Percentiles rank a stretch among this genome's conserved stretches.
Conservation (phyloP, 1,140 invertebrate genomes). For the Palaemon carinicauda region DNA sequence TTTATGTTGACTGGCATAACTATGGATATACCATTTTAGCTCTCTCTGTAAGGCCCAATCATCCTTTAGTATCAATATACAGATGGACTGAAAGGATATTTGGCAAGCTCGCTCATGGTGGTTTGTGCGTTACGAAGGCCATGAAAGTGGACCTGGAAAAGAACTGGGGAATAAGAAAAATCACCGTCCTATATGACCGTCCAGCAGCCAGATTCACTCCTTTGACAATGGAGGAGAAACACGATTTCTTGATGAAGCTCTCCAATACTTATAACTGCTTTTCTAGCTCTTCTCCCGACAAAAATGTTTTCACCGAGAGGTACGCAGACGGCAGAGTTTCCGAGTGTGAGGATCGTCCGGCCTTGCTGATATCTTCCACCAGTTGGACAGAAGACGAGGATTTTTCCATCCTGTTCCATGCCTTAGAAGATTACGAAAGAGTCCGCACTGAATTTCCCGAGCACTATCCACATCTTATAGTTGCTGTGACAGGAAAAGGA, state of each 20-base stretch:
- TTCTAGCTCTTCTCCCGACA: conserved; percentile 63
- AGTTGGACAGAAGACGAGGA: conserved; percentile 99
- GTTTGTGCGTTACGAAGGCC: conserved; percentile 94
- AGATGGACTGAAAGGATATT: conserved; percentile 70
- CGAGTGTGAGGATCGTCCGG: conserved; percentile 74
- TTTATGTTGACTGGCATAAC: conserved; percentile 98
- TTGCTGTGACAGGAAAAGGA: conserved; percentile 96
- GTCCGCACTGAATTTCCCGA: conserved; percentile 38
- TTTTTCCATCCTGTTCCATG: conserved; percentile 87
- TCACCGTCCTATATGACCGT: conserved; percentile 76
- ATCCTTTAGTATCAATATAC: conserved; percentile 78
- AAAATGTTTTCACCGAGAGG: conserved; percentile 76
- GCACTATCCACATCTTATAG: conserved; percentile 75
- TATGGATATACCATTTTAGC: conserved; percentile 93
- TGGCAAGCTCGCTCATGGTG: conserved; percentile 77
- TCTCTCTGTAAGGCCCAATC: conserved; percentile 72
- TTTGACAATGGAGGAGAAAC: conserved; percentile 77
- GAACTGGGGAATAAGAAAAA: conserved; percentile 80
- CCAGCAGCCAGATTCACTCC: conserved; percentile 81
- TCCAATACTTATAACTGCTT: conserved; percentile 68
- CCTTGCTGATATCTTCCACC: conserved; percentile 91
- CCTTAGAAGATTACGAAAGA: conserved; percentile 75
- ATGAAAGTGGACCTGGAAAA: conserved; percentile 87
- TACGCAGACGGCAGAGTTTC: conserved; percentile 67
- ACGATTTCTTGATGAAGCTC: conserved; percentile 80